A percentile compares a stretch with the other conserved stretches of the same genome.
These are phyloP conservation scores for Pocillopora verrucosa DNA, from an alignment of 64 coral and sea anemone species.

Conservation along the genomic window DNA sequence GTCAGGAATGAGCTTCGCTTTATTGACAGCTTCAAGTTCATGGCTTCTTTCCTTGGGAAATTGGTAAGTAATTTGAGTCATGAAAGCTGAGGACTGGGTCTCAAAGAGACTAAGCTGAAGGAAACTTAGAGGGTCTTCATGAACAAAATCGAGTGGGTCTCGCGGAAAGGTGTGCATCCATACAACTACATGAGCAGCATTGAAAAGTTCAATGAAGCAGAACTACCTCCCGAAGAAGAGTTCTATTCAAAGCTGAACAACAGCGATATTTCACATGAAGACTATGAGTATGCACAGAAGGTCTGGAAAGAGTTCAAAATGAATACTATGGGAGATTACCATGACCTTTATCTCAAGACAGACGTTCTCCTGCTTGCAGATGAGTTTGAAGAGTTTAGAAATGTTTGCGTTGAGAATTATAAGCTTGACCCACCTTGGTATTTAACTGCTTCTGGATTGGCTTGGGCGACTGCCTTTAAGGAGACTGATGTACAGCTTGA, in stretches of 20 bases:
- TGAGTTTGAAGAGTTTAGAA: too few species aligned
- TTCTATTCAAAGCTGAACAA: not conserved
- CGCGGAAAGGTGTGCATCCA: not conserved
- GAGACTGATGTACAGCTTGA: not conserved
- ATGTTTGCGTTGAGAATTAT: too few species aligned
- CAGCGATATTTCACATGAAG: too few species aligned
- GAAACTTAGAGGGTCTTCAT: not conserved
- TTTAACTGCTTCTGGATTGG: too few species aligned
- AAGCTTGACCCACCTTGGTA: too few species aligned
- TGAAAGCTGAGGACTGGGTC: too few species aligned
- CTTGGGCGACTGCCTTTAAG: too few species aligned
- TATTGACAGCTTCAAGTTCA: constrained; percentile 44
- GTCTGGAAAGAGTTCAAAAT: too few species aligned
- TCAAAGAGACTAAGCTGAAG: too few species aligned
- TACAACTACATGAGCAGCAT: not conserved
- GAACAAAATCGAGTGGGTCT: not conserved
- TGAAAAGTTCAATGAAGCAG: not conserved
- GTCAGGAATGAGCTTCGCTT: constrained; percentile 32
- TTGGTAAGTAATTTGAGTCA: constrained; percentile 3
- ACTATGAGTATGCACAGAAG: too few species aligned
- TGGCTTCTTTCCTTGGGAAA: not conserved
- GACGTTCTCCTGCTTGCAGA: not conserved
- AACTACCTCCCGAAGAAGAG: not conserved
- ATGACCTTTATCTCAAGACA: too few species aligned
- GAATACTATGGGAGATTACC: too few species aligned